phyloP scores from a whole-genome alignment of 2,797 vertebrate species.

The Sebastes vulpes region DNA sequence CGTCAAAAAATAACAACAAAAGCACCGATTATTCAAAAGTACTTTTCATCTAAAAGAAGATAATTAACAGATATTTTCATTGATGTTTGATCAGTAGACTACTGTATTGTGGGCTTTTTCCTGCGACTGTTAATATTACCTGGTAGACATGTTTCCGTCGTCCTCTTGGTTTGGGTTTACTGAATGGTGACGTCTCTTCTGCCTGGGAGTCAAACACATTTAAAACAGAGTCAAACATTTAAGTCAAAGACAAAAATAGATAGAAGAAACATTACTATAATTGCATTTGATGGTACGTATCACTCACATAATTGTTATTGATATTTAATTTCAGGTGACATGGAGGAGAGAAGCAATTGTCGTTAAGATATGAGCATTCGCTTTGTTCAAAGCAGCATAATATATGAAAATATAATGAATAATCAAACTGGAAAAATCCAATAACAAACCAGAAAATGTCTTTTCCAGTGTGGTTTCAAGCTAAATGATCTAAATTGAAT shows the following conservation, averaged over 20 bases:
- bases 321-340: neutral
- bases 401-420: neutral
- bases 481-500: neutral
- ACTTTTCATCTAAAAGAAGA: neutral
- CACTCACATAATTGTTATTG: neutral
- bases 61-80: neutral
- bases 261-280: neutral
- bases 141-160: conserved; percentile 67
- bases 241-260: neutral
- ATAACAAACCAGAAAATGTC: neutral
- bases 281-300: neutral
- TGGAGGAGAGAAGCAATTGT: neutral
- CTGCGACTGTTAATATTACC: conserved; percentile 53
- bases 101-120: neutral
- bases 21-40: neutral
- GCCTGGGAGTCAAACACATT: conserved; percentile 59
- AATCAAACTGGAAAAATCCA: neutral
- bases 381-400: neutral
- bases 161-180: conserved; percentile 49
- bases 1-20: neutral
- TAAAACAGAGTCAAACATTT: neutral
- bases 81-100: neutral
- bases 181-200: conserved; percentile 37
- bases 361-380: neutral
- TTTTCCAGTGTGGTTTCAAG: neutral